Evolutionary conservation across 2,888 invertebrate species (phyloP).

Genomic region (Drosophila mettleri): DNA sequence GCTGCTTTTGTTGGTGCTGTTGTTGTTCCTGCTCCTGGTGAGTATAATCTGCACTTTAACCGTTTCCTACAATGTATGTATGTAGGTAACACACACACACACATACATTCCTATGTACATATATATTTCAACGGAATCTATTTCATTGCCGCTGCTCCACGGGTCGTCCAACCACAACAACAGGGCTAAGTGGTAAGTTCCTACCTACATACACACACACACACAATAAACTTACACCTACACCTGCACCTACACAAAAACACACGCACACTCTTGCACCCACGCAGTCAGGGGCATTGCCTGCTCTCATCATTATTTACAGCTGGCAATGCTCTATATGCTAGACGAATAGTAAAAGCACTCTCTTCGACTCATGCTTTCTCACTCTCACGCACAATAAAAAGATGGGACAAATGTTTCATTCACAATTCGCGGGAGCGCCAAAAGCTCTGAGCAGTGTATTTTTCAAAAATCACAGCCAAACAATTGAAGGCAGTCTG

Average conservation of each 20-base stretch:
- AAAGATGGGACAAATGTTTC: constrained; percentile 42
- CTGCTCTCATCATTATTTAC: constrained; percentile 32
- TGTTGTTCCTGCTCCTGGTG: constrained; percentile 90
- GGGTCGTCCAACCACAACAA: constrained; percentile 58
- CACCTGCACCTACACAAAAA: constrained; percentile 12
- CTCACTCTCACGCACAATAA: constrained; percentile 3
- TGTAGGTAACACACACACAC: constrained; percentile 8
- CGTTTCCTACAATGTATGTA: constrained; percentile 11
- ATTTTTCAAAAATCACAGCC: constrained; percentile 63
- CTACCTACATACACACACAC: constrained; percentile 25
- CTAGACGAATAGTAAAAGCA: constrained; percentile 65
- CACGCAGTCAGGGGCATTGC: constrained; percentile 48
- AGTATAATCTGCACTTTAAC: constrained; percentile 66
- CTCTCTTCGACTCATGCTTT: constrained; percentile 19
- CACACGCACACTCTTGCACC: constrained; percentile 21
- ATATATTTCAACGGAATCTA: constrained; percentile 27
- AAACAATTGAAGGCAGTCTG: constrained; percentile 9
- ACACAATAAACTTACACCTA: neutral
- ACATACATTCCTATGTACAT: constrained; percentile 20
- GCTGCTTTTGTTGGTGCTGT: constrained; percentile 90
- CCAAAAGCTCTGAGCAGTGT: constrained; percentile 54
- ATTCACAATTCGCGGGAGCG: constrained; percentile 73
- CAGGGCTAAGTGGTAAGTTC: constrained; percentile 85
- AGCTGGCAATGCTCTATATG: constrained; percentile 55
- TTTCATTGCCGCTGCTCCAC: constrained; percentile 47